Base-by-base conservation (phyloP, 1,140 invertebrate species). In the Brachionus manjavacas region DNA sequence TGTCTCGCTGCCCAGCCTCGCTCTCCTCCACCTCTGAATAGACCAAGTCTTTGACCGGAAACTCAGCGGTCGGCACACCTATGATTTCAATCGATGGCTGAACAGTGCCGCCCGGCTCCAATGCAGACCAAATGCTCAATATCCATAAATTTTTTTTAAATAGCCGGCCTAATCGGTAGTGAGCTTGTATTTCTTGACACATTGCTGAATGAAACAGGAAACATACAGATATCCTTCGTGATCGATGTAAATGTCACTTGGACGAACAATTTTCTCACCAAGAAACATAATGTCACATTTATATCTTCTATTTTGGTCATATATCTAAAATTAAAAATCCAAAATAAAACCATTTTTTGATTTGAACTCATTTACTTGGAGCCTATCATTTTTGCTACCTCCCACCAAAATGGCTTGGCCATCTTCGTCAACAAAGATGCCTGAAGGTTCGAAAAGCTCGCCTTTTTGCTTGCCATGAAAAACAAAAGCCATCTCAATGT, bases 121-220 rank as follows among this genome's bases (percentile, higher is more conserved):
- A 4, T 12, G 79, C 79, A 39, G 66, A 81, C 79, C 79, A 81
- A 39, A 81, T 25, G 31, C 52, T 81, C 31, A 81, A 64, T 20
- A 81, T 93, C 92, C 93, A 94, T n/a, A 81, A 43, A 64, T 25
- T 12, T n/a, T 55, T 14, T n/a, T 23, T n/a, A n/a, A 43, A 43
- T 9, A 20, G 20, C 31, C 28, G 43, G 16, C 16, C 16, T 41
- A 72, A 41, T 72, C 52, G 14, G 7, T 39, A 25, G 43, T 68
- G 7, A 81, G 41, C 60, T 81, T 81, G 52, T 81, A 81, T 68
- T 81, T 81, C 43, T 64, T 81, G 31, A 81, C 79, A 23, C 79
- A 81, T 4, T 81, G 79, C 31, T 81, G 52, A 9, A 81, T 64
- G 25, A 81, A 81, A 46, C 79, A 81, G 0, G 79, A 81, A 39